A percentile compares a stretch with the other conserved stretches of the same genome.
phyloP scores from a whole-genome alignment of 1,140 invertebrate species.

The Bombyx mandarina region DNA sequence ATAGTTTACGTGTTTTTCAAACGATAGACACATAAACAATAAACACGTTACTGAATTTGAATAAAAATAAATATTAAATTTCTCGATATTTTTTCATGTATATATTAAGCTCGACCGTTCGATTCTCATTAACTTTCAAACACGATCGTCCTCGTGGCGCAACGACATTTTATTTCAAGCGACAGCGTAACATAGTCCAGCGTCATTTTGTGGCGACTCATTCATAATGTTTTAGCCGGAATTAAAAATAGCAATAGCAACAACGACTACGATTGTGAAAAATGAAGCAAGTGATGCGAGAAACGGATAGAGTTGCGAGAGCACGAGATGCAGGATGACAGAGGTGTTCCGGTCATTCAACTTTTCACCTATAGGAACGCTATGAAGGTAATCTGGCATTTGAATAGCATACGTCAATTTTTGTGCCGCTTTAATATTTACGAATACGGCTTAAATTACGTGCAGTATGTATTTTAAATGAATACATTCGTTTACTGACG shows the following conservation, averaged over 20 bases:
- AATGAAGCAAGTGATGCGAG: conserved; percentile 49
- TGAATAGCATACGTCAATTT: conserved; percentile 15
- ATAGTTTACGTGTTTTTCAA: too few species aligned
- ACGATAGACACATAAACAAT: too few species aligned
- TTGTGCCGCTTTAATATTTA: conserved; percentile 4
- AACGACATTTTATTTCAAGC: conserved; percentile 16
- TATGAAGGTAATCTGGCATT: conserved; percentile 14
- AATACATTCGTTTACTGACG: too few species aligned
- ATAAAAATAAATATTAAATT: too few species aligned
- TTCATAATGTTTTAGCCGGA: conserved; percentile 37
- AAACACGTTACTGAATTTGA: too few species aligned
- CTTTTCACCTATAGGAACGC: conserved; percentile 24
- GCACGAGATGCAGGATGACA: conserved; percentile 39
- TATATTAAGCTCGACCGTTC: too few species aligned
- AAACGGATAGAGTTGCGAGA: conserved; percentile 19
- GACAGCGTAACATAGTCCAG: conserved; percentile 16
- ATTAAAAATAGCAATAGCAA: conserved; percentile 45
- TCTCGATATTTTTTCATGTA: too few species aligned
- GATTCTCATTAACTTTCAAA: conserved; percentile 5
- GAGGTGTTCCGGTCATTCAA: conserved; percentile 40
- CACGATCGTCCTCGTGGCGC: conserved; percentile 5
- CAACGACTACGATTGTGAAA: conserved; percentile 39
- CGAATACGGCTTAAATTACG: background rate
- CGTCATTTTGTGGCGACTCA: conserved; percentile 29
- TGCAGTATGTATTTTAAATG: background rate